phyloP scores from a whole-genome alignment of 2,113 vertebrate genomes.

The Condylura cristata region DNA sequence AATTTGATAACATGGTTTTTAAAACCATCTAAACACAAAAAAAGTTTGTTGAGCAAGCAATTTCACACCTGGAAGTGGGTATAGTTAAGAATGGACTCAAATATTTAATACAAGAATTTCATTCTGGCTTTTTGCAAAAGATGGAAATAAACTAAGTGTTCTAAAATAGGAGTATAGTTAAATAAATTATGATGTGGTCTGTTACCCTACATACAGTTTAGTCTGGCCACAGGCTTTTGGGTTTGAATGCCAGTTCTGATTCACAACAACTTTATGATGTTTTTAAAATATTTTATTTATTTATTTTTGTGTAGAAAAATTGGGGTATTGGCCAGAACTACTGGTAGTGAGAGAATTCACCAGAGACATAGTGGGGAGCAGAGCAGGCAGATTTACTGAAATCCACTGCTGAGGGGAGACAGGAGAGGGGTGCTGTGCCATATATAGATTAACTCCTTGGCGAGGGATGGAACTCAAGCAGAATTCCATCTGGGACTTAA shows the following conservation, averaged over 20 bases:
- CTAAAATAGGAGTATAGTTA: slow-evolving; percentile 30
- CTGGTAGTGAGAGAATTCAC: too few relatives aligned
- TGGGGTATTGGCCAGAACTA: too few relatives aligned
- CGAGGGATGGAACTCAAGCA: too few relatives aligned
- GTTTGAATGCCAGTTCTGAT: neutral
- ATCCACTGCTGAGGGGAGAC: too few relatives aligned
- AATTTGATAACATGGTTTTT: slow-evolving; percentile 4
- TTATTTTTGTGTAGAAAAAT: too few relatives aligned
- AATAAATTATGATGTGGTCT: neutral
- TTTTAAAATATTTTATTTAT: neutral
- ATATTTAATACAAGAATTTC: slow-evolving; percentile 14
- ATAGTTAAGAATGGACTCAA: slow-evolving; percentile 51
- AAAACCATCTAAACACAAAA: neutral
- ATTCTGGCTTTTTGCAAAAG: slow-evolving; percentile 42
- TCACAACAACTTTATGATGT: neutral
- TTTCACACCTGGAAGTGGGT: slow-evolving; percentile 1
- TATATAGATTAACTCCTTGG: too few relatives aligned
- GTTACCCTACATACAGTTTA: neutral
- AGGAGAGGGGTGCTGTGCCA: too few relatives aligned
- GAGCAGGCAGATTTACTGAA: too few relatives aligned
- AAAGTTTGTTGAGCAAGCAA: slow-evolving; percentile 19
- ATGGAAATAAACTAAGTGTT: slow-evolving; percentile 22
- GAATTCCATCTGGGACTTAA: too few relatives aligned
- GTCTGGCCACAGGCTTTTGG: neutral
- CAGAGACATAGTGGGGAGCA: too few relatives aligned